Percentiles rank a stretch among this genome's conserved stretches.
Conservation (phyloP, 1,140 invertebrate species). For the Phocides pigmalion region DNA sequence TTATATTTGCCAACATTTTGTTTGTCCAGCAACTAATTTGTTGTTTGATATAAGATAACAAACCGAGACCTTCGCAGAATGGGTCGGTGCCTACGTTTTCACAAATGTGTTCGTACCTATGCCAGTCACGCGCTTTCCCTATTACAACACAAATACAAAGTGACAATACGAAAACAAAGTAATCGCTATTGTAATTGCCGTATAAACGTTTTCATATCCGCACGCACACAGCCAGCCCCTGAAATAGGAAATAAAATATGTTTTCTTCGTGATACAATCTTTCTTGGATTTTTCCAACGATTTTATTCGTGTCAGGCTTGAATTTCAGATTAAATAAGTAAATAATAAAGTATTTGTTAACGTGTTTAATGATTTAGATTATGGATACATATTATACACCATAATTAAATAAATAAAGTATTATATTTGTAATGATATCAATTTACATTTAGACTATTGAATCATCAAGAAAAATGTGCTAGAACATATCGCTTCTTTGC, state of each 20-base stretch:
- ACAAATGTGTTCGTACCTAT: constrained; percentile 44
- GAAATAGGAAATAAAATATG: constrained; percentile 17
- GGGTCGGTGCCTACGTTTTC: constrained; percentile 13
- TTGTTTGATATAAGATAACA: constrained; percentile 31
- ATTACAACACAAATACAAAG: constrained; percentile 71
- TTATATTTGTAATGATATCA: no score
- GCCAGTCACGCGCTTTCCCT: constrained; percentile 58
- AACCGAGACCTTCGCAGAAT: constrained; percentile 18
- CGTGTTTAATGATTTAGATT: no score
- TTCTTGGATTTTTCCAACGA: not conserved
- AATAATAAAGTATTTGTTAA: no score
- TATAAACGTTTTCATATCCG: constrained; percentile 24
- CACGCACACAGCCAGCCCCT: not conserved
- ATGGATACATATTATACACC: no score
- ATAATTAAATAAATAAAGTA: no score
- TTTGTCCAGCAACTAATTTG: constrained; percentile 26
- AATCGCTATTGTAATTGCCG: constrained; percentile 31
- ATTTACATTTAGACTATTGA: no score
- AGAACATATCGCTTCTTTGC: no score
- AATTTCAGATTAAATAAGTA: no score
- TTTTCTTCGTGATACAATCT: constrained; percentile 1
- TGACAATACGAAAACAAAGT: constrained; percentile 64
- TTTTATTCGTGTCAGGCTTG: no score
- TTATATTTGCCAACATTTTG: constrained; percentile 16
- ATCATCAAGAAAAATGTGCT: no score